A percentile compares a stretch with the other conserved stretches of the same genome.
Evolutionary conservation across 92 coral and sea anemone species (phyloP).

Genomic region (Palythoa caribaeorum): DNA sequence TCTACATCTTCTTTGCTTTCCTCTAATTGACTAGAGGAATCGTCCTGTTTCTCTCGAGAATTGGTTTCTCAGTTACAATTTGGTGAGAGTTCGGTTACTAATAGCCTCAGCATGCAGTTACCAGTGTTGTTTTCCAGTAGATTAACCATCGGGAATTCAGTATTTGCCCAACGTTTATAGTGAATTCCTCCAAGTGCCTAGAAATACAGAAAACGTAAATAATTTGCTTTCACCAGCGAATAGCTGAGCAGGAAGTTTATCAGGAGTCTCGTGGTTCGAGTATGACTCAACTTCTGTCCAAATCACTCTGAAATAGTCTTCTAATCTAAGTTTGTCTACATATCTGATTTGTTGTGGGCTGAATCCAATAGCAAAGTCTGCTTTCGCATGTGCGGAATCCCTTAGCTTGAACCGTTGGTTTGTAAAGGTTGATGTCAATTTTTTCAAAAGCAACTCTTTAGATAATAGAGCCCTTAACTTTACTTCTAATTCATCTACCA

Average conservation of each 20-base stretch:
- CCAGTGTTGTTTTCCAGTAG: slow-evolving; percentile 10
- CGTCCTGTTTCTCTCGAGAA: slow-evolving; percentile 1
- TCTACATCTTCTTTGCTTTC: slow-evolving; percentile 15
- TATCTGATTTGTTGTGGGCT: slow-evolving; percentile 40
- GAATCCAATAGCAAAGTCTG: slow-evolving; percentile 58
- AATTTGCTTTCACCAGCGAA: slow-evolving; percentile 33
- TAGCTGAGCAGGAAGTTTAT: slow-evolving; percentile 26
- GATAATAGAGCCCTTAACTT: slow-evolving; percentile 33
- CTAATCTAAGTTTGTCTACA: slow-evolving; percentile 24
- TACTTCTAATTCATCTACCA: slow-evolving; percentile 55
- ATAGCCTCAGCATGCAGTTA: slow-evolving; percentile 8
- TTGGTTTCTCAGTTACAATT: slow-evolving; percentile 18
- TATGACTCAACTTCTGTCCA: slow-evolving; percentile 53
- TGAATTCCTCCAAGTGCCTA: slow-evolving; percentile 23
- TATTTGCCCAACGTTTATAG: slow-evolving; percentile 42
- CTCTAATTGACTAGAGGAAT: slow-evolving; percentile 22
- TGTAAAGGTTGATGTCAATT: slow-evolving; percentile 50
- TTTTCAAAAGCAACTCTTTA: slow-evolving; percentile 51
- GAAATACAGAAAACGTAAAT: slow-evolving; percentile 53
- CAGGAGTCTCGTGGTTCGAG: slow-evolving; percentile 49
- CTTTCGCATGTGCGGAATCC: slow-evolving; percentile 52
- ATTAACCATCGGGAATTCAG: slow-evolving; percentile 53
- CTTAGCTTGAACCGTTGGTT: slow-evolving; percentile 46
- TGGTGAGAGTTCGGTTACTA: slow-evolving; percentile 20
- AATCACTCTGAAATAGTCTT: not conserved